Evolutionary conservation across 92 coral and sea anemone species (phyloP).

Genomic region (Metridium senile): DNA sequence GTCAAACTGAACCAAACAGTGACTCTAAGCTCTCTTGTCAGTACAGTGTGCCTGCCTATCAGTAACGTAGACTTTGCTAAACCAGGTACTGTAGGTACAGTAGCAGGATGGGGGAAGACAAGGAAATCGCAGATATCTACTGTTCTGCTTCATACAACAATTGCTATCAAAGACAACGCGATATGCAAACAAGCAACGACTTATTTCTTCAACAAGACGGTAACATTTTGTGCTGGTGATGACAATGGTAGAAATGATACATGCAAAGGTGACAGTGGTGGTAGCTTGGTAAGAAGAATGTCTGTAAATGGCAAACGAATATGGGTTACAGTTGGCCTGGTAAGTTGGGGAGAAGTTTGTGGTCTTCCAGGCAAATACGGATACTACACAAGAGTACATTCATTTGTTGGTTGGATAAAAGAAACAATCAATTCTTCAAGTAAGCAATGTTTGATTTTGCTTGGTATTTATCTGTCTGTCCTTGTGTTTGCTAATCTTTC

Average conservation of each 20-base stretch:
- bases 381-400: conserved; percentile 53
- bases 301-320: not conserved
- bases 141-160: conserved; percentile 49
- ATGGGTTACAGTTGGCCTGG: conserved; percentile 27
- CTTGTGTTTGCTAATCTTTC: too few species aligned
- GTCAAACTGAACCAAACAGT: conserved; percentile 39
- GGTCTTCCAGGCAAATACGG: conserved; percentile 43
- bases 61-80: conserved; percentile 22
- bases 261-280: conserved; percentile 74
- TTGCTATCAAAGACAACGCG: conserved; percentile 30
- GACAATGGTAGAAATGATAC: conserved; percentile 46
- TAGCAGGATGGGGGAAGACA: conserved; percentile 76
- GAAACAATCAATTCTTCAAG: not conserved
- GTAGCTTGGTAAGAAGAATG: conserved; percentile 49
- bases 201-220: not conserved
- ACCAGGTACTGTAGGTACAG: conserved; percentile 33
- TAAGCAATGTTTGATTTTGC: too few species aligned
- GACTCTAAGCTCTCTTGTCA: conserved; percentile 33
- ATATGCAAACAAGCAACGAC: conserved; percentile 33
- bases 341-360: conserved; percentile 75
- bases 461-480: too few species aligned
- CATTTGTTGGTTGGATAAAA: conserved; percentile 57
- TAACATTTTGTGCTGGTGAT: conserved; percentile 73
- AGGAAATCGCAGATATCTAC: conserved; percentile 4
- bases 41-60: conserved; percentile 64